Evolutionary conservation across 2,113 vertebrate genomes (phyloP), one percentile per base, ranked within the genome.

Genomic region (Saccopteryx leptura): DNA sequence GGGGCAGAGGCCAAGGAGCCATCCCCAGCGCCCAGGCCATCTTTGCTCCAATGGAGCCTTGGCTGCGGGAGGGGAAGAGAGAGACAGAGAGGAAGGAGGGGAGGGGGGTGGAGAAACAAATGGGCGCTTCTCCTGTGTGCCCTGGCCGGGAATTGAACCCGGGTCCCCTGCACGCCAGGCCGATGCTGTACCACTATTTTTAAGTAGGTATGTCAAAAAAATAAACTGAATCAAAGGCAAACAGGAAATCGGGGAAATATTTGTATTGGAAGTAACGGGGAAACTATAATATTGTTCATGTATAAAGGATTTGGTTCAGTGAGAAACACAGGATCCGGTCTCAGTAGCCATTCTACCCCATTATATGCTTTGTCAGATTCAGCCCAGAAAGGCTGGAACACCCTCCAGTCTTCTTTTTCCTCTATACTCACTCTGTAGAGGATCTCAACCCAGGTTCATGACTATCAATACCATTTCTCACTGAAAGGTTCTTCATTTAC

Each of bases 201-300:
- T 71, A 75, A 88, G 33, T 50, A 92, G n/a, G n/a, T 90, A 18
- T 5, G n/a, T 68, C 21, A 84, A 66, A 93, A 92, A 58, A 39
- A 83, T 81, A 80, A 78, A 66, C 9, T 68, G 60, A 92, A 75
- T 60, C 33, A 65, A 82, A 95, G n/a, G 31, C 17, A 90, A 87
- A 75, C 14, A 68, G 26, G 95, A 92, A 78, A 69, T 63, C 76
- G 63, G 71, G 1, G 19, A 63, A 76, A 60, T 85, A 68, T 78
- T 72, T 94, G 61, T 80, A 48, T 11, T 76, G 12, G 10, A 76
- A 89, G 4, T 90, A 58, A 71, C 31, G 80, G 66, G 52, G 19
- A 86, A 93, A 83, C 18, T 72, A 24, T 61, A 58, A 2, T 50
- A 24, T 65, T 58, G 54, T 74, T 52, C 89, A 23, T 52, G 2